Conservation (phyloP, 2,888 invertebrate genomes). For the Argyra leucocephala region DNA sequence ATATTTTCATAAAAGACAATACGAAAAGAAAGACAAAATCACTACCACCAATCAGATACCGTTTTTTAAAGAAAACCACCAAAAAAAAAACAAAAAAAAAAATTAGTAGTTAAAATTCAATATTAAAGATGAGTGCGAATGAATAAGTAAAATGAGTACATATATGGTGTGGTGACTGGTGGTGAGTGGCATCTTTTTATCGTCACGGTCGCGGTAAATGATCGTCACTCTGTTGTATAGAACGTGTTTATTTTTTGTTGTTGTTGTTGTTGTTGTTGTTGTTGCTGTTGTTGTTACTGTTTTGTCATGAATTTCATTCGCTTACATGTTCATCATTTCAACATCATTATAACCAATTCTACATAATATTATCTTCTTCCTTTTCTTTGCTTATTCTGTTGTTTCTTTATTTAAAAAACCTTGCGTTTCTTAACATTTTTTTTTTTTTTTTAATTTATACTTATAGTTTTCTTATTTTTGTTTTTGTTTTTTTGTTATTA, state of each 20-base stretch:
- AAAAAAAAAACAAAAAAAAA: neutral
- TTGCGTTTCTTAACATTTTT: neutral
- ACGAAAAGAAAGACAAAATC: neutral
- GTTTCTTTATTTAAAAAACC: neutral
- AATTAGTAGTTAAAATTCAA: too few species aligned
- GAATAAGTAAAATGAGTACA: neutral
- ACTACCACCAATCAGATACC: neutral
- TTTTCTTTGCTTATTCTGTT: neutral
- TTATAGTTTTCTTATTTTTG: neutral
- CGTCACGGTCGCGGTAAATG: conserved; percentile 6
- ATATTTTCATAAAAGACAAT: neutral
- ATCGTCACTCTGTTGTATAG: neutral
- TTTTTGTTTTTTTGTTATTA: too few species aligned
- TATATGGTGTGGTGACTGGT: neutral
- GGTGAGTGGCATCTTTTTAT: neutral
- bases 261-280: too few species aligned
- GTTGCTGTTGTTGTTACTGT: too few species aligned
- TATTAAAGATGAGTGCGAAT: neutral
- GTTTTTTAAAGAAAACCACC: neutral
- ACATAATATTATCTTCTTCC: neutral
- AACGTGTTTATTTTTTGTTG: neutral
- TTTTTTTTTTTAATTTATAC: neutral
- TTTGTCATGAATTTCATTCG: too few species aligned
- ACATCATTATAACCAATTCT: neutral
- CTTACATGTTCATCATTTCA: neutral